Percentiles rank a stretch among this genome's conserved stretches.
Conservation (phyloP, 2,113 vertebrate species). For the Spheniscus mendiculus region DNA sequence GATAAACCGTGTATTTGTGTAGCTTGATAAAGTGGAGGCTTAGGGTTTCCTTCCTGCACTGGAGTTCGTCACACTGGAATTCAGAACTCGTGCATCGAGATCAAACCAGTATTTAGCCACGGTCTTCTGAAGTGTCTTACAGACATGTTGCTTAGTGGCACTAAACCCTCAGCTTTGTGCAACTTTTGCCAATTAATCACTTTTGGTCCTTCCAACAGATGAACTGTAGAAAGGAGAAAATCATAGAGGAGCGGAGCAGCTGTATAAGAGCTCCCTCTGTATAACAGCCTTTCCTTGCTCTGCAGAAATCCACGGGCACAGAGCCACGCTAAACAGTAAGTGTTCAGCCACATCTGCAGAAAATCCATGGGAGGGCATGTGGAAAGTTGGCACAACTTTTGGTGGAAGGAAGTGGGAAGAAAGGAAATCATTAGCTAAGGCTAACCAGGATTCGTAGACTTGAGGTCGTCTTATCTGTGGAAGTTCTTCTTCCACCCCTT, state of each 20-base stretch:
- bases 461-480: slow-evolving; percentile 35
- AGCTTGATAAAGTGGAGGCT: not conserved
- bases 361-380: slow-evolving; percentile 41
- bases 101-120: not conserved
- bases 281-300: not conserved
- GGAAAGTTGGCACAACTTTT: slow-evolving; percentile 44
- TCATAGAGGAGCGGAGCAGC: not conserved
- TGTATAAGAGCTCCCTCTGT: not conserved
- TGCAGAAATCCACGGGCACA: slow-evolving; percentile 6
- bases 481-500: slow-evolving; percentile 30
- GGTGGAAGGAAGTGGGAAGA: slow-evolving; percentile 55
- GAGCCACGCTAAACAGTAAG: slow-evolving; percentile 25
- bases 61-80: not conserved
- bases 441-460: not conserved
- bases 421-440: slow-evolving; percentile 45
- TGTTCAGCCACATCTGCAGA: slow-evolving; percentile 39
- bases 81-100: not conserved
- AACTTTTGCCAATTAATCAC: not conserved
- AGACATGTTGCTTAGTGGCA: not conserved
- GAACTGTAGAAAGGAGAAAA: not conserved
- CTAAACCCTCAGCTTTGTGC: not conserved
- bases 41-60: slow-evolving; percentile 31
- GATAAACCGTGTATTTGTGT: slow-evolving; percentile 1
- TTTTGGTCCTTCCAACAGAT: not conserved
- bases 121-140: not conserved